A percentile compares a stretch with the other conserved stretches of the same genome.
Conservation (phyloP, 2,113 vertebrate genomes). For the Dicrurus megarhynchus region DNA sequence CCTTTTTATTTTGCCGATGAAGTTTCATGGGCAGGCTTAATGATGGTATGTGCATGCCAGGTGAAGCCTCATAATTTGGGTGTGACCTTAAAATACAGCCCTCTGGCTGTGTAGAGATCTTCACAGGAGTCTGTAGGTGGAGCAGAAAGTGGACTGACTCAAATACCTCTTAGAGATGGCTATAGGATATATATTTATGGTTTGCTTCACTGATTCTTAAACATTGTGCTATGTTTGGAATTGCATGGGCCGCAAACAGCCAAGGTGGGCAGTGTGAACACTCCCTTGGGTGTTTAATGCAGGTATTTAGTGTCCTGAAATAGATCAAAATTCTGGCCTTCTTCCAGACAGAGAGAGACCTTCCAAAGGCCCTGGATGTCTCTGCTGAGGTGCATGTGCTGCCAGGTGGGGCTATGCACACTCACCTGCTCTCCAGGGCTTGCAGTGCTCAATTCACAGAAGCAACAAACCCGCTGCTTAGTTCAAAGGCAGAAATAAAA, state of each 20-base stretch:
- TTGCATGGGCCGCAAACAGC: neutral
- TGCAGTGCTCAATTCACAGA: neutral
- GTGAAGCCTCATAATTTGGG: constrained; percentile 57
- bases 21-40: constrained; percentile 56
- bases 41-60: constrained; percentile 43
- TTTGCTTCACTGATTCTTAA: neutral
- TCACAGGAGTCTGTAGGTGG: constrained; percentile 45
- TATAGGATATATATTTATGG: constrained; percentile 59
- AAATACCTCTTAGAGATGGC: constrained; percentile 41
- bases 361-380: neutral
- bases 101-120: constrained; percentile 58
- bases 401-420: neutral
- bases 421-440: neutral
- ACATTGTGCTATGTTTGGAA: neutral
- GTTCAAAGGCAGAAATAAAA: neutral
- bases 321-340: neutral
- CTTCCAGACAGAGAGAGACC: neutral
- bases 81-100: constrained; percentile 62
- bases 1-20: constrained; percentile 47
- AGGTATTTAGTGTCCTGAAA: neutral
- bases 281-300: neutral
- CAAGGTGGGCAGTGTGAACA: neutral
- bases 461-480: neutral
- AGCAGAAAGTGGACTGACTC: constrained; percentile 53
- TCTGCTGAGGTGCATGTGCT: neutral